A percentile compares a stretch with the other conserved stretches of the same genome.
These are phyloP conservation scores for Nymphalis c-album DNA, from an alignment of 2,888 invertebrate genomes.

Conservation along the genomic window DNA sequence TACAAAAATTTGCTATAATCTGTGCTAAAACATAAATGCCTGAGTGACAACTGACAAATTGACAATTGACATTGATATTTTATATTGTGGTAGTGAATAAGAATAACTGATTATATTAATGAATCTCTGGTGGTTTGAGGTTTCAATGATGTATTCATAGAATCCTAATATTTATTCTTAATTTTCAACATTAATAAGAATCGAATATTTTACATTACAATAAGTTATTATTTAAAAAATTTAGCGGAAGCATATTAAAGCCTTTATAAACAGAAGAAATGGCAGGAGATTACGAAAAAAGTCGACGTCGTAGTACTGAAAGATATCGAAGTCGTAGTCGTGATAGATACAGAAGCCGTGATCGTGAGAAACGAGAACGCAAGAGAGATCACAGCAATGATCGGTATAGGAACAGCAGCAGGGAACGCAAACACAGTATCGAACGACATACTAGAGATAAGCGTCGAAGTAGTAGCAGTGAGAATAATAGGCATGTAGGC, in stretches of 20 bases:
- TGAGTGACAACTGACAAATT: no score
- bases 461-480: constrained; percentile 37
- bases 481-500: constrained; percentile 30
- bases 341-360: constrained; percentile 38
- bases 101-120: no score
- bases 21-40: no score
- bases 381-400: constrained; percentile 41
- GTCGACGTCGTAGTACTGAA: constrained; percentile 43
- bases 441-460: constrained; percentile 28
- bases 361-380: constrained; percentile 36
- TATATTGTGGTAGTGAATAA: no score
- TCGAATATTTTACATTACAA: not conserved
- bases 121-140: no score
- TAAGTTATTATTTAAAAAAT: not conserved
- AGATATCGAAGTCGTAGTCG: constrained; percentile 45
- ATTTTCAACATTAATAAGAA: no score
- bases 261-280: not conserved
- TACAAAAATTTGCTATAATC: no score
- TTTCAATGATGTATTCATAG: no score
- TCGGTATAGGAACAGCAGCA: constrained; percentile 44
- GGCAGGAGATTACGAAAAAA: constrained; percentile 47
- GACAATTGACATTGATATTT: no score
- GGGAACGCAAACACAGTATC: constrained; percentile 20
- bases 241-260: not conserved
- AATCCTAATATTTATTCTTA: no score